Evolutionary conservation across 1,140 invertebrate species (phyloP).

Genomic region (Magallana gigas): DNA sequence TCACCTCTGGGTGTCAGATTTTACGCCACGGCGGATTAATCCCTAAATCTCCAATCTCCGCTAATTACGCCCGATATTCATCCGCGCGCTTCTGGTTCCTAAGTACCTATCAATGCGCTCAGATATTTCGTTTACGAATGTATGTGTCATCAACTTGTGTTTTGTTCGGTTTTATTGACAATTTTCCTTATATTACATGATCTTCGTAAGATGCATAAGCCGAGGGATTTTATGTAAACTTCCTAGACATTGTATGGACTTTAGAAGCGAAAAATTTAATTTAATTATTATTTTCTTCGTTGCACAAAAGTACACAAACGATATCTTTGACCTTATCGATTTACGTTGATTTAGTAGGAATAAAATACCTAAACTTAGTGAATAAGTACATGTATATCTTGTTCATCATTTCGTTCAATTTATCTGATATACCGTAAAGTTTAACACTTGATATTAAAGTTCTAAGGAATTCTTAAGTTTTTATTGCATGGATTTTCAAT

Average conservation of each 20-base stretch:
- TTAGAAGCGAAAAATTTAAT: not conserved
- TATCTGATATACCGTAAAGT: no score
- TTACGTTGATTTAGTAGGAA: no score
- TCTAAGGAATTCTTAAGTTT: no score
- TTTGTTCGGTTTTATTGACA: conserved; percentile 17
- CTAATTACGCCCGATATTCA: conserved; percentile 17
- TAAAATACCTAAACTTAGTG: no score
- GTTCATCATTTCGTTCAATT: no score
- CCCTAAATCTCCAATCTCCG: conserved; percentile 13
- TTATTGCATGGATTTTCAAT: no score
- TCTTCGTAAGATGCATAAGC: not conserved
- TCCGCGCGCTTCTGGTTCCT: conserved; percentile 22
- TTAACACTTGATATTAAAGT: no score
- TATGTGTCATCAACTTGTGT: not conserved
- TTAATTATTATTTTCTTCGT: not conserved
- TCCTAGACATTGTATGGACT: not conserved
- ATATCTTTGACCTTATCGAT: not conserved
- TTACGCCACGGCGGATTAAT: conserved; percentile 18
- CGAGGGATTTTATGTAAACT: not conserved
- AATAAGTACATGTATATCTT: no score
- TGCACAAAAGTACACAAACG: not conserved
- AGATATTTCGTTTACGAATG: not conserved
- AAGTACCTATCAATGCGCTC: conserved; percentile 20
- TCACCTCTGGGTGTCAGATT: conserved; percentile 12
- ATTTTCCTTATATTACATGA: not conserved